These are phyloP conservation scores for Suricata suricatta DNA, from an alignment of 2,113 vertebrate species.

Conservation along the genomic window DNA sequence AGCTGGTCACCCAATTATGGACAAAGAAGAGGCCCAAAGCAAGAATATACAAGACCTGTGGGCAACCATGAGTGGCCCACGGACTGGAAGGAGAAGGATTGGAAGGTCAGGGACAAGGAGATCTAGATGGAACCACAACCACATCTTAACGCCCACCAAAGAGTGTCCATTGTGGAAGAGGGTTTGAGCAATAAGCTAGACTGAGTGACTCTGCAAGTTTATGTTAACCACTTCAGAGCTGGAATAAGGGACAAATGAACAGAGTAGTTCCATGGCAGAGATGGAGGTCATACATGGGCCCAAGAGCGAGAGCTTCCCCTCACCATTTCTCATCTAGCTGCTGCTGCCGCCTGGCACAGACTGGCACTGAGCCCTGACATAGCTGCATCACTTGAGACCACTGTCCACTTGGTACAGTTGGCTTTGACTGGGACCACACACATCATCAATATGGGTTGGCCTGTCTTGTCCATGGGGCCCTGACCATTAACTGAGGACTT, in stretches of 20 bases:
- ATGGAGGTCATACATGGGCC: background rate
- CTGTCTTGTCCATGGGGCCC: background rate
- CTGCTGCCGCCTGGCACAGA: background rate
- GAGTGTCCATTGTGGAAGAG: background rate
- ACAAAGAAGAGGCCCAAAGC: background rate
- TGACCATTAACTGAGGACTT: background rate
- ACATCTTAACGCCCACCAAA: background rate
- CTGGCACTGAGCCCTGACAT: background rate
- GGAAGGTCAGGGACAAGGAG: background rate
- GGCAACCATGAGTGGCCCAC: background rate
- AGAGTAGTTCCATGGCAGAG: background rate
- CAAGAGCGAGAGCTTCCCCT: background rate
- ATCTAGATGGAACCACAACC: background rate
- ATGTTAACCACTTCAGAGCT: background rate
- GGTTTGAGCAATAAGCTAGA: background rate
- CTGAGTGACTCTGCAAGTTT: background rate
- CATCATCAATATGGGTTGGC: background rate
- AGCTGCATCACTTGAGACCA: background rate
- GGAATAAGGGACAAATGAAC: rapidly evolving
- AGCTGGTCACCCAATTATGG: background rate
- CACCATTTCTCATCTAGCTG: background rate
- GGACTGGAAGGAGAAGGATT: background rate
- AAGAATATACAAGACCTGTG: background rate
- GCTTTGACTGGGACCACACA: background rate
- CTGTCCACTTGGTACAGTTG: background rate